Evolutionary conservation across 1,140 invertebrate genomes (phyloP), one percentile per base, ranked within the genome.

Genomic region (Cardiocondyla obscurior): DNA sequence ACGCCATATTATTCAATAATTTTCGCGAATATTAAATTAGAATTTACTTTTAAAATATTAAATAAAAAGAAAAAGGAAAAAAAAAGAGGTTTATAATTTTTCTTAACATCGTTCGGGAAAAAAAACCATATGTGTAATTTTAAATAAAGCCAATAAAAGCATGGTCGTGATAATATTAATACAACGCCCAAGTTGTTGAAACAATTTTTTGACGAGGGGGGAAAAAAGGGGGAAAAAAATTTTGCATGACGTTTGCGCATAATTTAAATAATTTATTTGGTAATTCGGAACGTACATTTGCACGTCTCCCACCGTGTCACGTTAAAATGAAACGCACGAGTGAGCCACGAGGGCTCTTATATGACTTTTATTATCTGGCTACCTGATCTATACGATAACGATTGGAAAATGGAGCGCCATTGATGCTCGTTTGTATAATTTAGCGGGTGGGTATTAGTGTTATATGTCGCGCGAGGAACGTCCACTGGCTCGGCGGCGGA

Each of bases 351-450:
- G 33, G 39, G 19, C 44, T n/a, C 67, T 57, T 30, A 19, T 6
- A 14, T 19, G n/a, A 44, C 28, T 62, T n/a, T 30, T 42, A 44
- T 72, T 36, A 36, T 44, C 22, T 39, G 25, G 49, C 28, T 73
- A 57, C 12, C 10, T 33, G 57, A 64, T 46, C 19, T 76, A 30
- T 22, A 30, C n/a, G 4, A 62, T 46, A 64, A 46, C 39, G 28
- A 64, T 22, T 28, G n/a, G 28, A 33, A 64, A 76, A 64, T 62
- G 28, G 33, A 58, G 53, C 51, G 22, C 25, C 25, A 44, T 22
- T 42, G 57, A 49, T 19, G 36, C 30, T 76, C 28, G n/a, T 42
- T 46, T 62, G 55, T 58, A 62, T 60, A 74, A 62, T 74, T 74
- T 33, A 51, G 25, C 36, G 62, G n/a, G 12, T 62, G n/a, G 16